A percentile compares a stretch with the other conserved stretches of the same genome.
These are phyloP conservation scores for Pogonomyrmex barbatus DNA, from an alignment of 1,140 invertebrate species.

Conservation along the genomic window DNA sequence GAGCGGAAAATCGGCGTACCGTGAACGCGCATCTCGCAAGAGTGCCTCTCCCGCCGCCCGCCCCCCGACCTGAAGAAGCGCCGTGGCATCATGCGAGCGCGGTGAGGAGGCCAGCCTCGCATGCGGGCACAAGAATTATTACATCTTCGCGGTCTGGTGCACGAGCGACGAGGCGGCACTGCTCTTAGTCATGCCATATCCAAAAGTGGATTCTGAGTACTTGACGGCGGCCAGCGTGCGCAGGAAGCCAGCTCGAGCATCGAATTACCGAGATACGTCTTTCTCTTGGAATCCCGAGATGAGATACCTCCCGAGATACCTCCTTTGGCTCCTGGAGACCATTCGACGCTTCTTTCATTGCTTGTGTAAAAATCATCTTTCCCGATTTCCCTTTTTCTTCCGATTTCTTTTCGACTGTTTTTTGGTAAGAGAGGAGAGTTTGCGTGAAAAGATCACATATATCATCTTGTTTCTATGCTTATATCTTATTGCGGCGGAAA, in stretches of 20 bases:
- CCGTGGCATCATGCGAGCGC: slow-evolving; percentile 39
- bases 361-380: background rate
- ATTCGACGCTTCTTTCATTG: too few relatives aligned
- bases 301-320: too few relatives aligned
- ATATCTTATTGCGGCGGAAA: too few relatives aligned
- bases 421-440: too few relatives aligned
- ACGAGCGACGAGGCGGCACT: slow-evolving; percentile 65
- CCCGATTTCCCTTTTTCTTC: background rate
- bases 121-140: slow-evolving; percentile 80
- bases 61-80: slow-evolving; percentile 42
- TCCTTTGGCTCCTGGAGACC: too few relatives aligned
- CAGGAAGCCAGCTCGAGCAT: slow-evolving; percentile 52
- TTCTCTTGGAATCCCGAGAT: too few relatives aligned
- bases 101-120: slow-evolving; percentile 66
- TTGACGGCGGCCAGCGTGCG: slow-evolving; percentile 45
- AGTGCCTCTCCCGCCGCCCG: slow-evolving; percentile 62
- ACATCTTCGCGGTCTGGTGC: slow-evolving; percentile 83
- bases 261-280: slow-evolving; percentile 61
- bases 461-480: too few relatives aligned
- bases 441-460: too few relatives aligned
- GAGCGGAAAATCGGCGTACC: slow-evolving; percentile 77
- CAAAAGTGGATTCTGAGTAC: slow-evolving; percentile 68
- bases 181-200: slow-evolving; percentile 74
- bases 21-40: slow-evolving; percentile 77
- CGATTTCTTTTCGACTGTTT: background rate